Conservation (phyloP, 2,888 invertebrate species). For the Xestia ashworthii region DNA sequence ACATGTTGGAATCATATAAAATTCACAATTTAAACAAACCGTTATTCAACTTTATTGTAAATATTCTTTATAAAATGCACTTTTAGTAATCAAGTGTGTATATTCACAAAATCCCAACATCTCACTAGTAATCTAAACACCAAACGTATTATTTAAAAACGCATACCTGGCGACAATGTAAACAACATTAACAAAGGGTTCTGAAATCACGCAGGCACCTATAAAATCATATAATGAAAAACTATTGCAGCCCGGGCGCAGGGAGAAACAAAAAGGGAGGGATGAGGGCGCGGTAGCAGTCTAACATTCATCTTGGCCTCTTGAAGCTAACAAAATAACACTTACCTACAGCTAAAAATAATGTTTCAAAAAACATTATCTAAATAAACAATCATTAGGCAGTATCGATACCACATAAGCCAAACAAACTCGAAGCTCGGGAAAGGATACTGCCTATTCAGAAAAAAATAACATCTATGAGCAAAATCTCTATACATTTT, state of each 20-base stretch:
- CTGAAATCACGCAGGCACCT: slow-evolving; percentile 90
- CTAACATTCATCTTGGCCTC: slow-evolving; percentile 90
- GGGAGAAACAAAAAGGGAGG: slow-evolving; percentile 86
- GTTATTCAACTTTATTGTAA: neutral
- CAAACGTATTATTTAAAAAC: slow-evolving; percentile 85
- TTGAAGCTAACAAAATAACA: slow-evolving; percentile 90
- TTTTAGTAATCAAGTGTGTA: neutral
- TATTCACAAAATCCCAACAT: slow-evolving; percentile 68
- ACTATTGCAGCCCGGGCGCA: slow-evolving; percentile 89
- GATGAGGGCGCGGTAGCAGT: slow-evolving; percentile 88
- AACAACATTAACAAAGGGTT: slow-evolving; percentile 90
- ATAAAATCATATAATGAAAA: slow-evolving; percentile 88
- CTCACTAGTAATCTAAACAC: slow-evolving; percentile 73
- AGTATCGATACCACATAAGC: slow-evolving; percentile 82
- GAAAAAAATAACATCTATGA: slow-evolving; percentile 87
- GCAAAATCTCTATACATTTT: slow-evolving; percentile 87
- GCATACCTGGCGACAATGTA: slow-evolving; percentile 91
- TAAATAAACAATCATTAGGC: slow-evolving; percentile 84
- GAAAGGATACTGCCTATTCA: slow-evolving; percentile 88
- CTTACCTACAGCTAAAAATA: slow-evolving; percentile 89
- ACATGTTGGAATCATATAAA: slow-evolving; percentile 66
- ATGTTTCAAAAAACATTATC: slow-evolving; percentile 82
- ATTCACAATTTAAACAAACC: neutral
- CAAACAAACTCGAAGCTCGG: slow-evolving; percentile 67
- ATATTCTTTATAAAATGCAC: too few relatives aligned